Evolutionary conservation across 2,797 vertebrate species (phyloP).

Genomic region (Setipinna tenuifilis): DNA sequence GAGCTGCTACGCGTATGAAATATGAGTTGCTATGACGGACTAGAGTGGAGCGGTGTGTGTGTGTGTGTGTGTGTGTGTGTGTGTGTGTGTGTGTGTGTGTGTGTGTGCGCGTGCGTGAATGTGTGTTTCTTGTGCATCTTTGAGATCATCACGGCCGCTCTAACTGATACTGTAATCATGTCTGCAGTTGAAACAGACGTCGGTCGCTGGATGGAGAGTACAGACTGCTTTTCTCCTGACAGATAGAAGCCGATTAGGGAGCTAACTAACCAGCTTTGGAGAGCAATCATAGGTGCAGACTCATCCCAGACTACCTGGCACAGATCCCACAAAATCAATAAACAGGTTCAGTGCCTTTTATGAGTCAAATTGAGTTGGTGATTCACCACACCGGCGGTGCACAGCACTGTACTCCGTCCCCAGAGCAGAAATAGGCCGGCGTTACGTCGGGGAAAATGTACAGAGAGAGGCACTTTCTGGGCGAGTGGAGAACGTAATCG

Average conservation of each 20-base stretch:
- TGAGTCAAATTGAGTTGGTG: not conserved
- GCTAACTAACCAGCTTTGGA: slow-evolving; percentile 1
- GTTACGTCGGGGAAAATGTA: not conserved
- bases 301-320: not conserved
- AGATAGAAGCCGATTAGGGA: not conserved
- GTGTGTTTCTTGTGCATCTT: not conserved
- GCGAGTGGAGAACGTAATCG: not conserved
- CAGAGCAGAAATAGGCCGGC: not conserved
- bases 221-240: not conserved
- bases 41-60: not conserved
- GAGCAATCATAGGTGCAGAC: not conserved
- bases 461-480: not conserved
- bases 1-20: not conserved
- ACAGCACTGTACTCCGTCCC: not conserved
- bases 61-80: slow-evolving; percentile 14
- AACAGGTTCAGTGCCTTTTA: not conserved
- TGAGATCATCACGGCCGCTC: not conserved
- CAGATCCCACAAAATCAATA: not conserved
- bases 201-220: not conserved
- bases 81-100: slow-evolving; percentile 18
- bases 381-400: not conserved
- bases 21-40: not conserved
- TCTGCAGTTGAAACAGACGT: not conserved
- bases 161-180: not conserved
- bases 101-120: not conserved